Base-by-base conservation (phyloP, 1,140 invertebrate species). In the Lineus longissimus region DNA sequence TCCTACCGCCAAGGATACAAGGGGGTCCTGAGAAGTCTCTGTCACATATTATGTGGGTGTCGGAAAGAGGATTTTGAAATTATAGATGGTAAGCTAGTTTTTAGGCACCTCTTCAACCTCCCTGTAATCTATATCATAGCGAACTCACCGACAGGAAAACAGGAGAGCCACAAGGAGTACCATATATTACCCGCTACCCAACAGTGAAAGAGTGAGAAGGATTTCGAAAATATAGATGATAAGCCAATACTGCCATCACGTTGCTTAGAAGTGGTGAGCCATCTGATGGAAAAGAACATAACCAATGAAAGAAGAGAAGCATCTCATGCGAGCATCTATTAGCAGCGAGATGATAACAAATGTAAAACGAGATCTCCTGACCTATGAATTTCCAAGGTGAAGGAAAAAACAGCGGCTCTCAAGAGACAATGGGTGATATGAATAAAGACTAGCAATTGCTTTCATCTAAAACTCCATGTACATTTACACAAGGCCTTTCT, bases 1-100 rank as follows among this genome's bases (percentile, higher is more conserved):
- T 58, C 61, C 22, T 77, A 73, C 66, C 59, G 74, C 13, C 57
- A 63, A 9, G 74, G 76, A 1, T 77, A 77, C 62, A 65, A 63
- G 19, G 59, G 69, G 33, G 59, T 71, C 17, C 59, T 77, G 7
- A 47, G 59, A 43, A 47, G 47, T 23, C n/a, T 29, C 19, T 33
- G 68, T 27, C 41, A 58, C 43, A 27, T 55, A 11, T 66, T 63
- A 25, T 69, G 66, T 45, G 62, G 67, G 11, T 70, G 67, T 47
- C 62, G 62, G 17, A 27, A 33, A 23, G 36, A 40, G 17, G 58
- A 56, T n/a, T 65, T 65, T 15, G 31, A 63, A 9, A 36, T 56
- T 25, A 63, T 68, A 55, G 59, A 55, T 19, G 67, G 67, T 68
- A 61, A 61, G 47, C 15, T 6, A 6, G 19, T 1, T 31, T 15